Evolutionary conservation across 2,888 invertebrate species (phyloP).

Genomic region (Argynnis bischoffii): DNA sequence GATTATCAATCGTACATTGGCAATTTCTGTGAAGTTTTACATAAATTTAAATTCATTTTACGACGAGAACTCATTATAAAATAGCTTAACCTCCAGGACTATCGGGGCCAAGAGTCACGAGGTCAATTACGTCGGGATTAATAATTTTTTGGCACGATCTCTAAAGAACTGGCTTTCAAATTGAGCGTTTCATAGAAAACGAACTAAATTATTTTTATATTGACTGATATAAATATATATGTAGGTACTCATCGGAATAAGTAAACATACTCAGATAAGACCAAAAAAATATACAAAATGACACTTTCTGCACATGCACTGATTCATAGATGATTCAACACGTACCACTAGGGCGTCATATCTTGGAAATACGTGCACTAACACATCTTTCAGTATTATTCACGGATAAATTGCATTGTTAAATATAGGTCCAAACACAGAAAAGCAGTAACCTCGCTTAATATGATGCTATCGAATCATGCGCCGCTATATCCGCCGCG

Average conservation of each 20-base stretch:
- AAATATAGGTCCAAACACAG: constrained; percentile 13
- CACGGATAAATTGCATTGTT: constrained; percentile 16
- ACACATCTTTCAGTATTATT: constrained; percentile 6
- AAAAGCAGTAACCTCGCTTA: constrained; percentile 26
- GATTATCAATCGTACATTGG: too few species aligned
- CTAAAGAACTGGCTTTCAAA: neutral
- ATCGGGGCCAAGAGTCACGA: constrained; percentile 13
- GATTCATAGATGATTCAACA: constrained; percentile 2
- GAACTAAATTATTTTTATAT: neutral
- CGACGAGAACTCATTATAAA: constrained; percentile 1
- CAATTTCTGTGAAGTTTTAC: too few species aligned
- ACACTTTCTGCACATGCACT: neutral
- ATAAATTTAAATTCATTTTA: too few species aligned
- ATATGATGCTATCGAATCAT: constrained; percentile 28
- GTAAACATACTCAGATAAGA: too few species aligned
- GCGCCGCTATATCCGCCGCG: constrained; percentile 34
- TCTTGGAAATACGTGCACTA: constrained; percentile 6
- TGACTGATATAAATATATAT: neutral
- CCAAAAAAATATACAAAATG: too few species aligned
- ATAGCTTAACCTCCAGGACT: neutral
- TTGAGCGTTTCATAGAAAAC: neutral
- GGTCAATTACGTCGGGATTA: constrained; percentile 15
- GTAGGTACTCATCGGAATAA: too few species aligned
- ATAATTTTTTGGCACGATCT: constrained; percentile 13
- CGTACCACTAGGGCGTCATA: neutral